Evolutionary conservation across 2,113 vertebrate genomes (phyloP).

Genomic region (Odobenus rosmarus): DNA sequence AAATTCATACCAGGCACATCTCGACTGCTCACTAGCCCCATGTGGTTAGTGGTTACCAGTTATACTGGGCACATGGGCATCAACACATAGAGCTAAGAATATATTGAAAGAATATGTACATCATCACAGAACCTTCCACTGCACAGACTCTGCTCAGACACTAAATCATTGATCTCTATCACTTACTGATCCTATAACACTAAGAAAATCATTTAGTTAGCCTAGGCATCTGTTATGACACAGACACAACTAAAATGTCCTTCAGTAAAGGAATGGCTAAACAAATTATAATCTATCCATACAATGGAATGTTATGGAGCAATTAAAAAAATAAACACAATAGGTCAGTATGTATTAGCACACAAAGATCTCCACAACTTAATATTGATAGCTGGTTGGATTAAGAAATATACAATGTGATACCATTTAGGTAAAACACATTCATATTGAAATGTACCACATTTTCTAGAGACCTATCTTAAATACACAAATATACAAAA

Average conservation of each 20-base stretch:
- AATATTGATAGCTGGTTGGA: background rate
- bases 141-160: too few species aligned
- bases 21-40: background rate
- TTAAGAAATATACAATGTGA: background rate
- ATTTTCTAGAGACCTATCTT: background rate
- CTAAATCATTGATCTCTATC: background rate
- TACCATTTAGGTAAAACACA: background rate
- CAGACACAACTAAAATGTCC: background rate
- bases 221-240: background rate
- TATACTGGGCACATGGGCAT: rapidly evolving
- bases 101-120: rapidly evolving
- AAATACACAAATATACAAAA: background rate
- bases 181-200: background rate
- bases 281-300: background rate
- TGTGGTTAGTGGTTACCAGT: background rate
- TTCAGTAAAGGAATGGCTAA: background rate
- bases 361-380: background rate
- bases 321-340: background rate
- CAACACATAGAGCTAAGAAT: background rate
- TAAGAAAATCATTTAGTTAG: background rate
- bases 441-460: background rate
- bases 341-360: background rate
- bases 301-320: background rate
- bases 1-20: background rate
- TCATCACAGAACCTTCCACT: background rate